These are phyloP conservation scores for Physeter macrocephalus DNA, from an alignment of 2,113 vertebrate genomes.

Conservation along the genomic window DNA sequence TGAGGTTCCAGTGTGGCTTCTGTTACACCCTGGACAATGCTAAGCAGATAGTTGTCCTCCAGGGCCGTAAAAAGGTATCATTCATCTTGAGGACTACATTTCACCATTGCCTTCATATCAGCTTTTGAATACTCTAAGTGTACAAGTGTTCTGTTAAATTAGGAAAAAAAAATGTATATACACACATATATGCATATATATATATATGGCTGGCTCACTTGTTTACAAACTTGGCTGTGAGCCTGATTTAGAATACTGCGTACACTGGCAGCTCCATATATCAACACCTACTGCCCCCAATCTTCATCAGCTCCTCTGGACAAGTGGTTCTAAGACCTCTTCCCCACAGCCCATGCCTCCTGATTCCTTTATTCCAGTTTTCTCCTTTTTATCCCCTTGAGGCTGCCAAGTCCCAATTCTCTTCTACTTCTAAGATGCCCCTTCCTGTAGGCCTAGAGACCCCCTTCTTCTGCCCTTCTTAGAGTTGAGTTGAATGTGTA, in stretches of 20 bases:
- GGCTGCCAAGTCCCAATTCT: background rate
- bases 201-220: background rate
- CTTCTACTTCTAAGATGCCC: background rate
- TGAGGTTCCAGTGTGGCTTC: background rate
- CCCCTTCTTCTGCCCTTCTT: background rate
- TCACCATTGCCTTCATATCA: background rate
- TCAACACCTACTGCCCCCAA: background rate
- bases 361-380: background rate
- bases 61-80: background rate
- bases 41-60: background rate
- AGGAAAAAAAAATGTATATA: background rate
- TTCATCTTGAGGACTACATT: background rate
- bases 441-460: background rate
- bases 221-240: background rate
- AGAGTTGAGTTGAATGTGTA: background rate
- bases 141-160: background rate
- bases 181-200: background rate
- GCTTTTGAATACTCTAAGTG: background rate
- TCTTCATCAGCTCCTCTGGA: background rate
- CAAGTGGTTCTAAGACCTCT: background rate
- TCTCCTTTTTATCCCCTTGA: background rate
- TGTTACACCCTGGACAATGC: background rate
- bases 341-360: background rate
- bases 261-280: background rate
- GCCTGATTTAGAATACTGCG: background rate